Evolutionary conservation across 2,888 invertebrate species (phyloP), one percentile per base, ranked within the genome.

Genomic region (Pardosa pseudoannulata): DNA sequence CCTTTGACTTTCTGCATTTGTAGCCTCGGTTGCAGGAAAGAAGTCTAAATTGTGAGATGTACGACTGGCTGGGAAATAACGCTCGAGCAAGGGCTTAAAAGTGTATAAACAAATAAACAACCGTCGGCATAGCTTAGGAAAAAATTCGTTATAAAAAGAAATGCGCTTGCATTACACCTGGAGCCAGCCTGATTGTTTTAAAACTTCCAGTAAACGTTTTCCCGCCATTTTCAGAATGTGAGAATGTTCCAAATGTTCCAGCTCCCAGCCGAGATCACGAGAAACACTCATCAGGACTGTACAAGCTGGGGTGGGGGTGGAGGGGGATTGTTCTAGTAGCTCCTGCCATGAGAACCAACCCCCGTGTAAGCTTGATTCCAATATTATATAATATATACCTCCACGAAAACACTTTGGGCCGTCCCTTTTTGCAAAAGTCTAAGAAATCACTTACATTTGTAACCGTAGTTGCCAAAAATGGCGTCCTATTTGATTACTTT

Each of bases 391-490:
- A 83, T 83, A 83, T 78, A 83, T 78, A 82, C 75, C 76, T 76
- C 76, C 56, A 31, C 72, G 72, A 76, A 70, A 81, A 81, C 62
- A n/a, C 41, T 56, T 50, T 70, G 36, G 41, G 29, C 46, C 32
- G 16, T 50, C 50, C 27, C 31, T 29, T 50, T 50, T 28, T 31
- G 41, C 31, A 7, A 50, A 78, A 83, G 83, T 78, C 83, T 68
- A 32, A 50, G 83, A 72, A 78, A 76, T 83, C 83, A 83, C 83
- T 83, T 83, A 83, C 67, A 46, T 36, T 50, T 83, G 83, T 78
- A 83, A 83, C 78, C 83, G 78, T 56, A 83, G 83, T 83, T 83
- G 83, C 83, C 78, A 83, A 83, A 83, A 78, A 83, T 83, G 83
- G 78, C 78, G 83, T 78, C 83, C 83, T 76, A 83, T 83, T 72